phyloP scores from a whole-genome alignment of 1,140 invertebrate genomes.

The Sycophila sp. region DNA sequence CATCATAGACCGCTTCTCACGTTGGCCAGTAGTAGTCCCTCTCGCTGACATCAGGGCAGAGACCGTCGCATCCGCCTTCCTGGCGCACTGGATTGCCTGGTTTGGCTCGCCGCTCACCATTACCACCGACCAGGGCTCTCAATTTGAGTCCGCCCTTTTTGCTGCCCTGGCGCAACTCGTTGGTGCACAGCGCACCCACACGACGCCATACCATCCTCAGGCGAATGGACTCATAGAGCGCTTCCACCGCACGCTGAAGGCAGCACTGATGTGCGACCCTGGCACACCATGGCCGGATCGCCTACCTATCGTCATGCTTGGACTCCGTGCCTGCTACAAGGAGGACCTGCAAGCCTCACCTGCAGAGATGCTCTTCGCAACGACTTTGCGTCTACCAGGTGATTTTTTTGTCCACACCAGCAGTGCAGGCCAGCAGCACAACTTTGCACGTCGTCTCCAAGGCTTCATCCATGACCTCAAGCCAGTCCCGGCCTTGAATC shows the following conservation, averaged over 20 bases:
- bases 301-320: slow-evolving; percentile 40
- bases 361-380: slow-evolving; percentile 43
- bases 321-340: slow-evolving; percentile 36
- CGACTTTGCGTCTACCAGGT: slow-evolving; percentile 45
- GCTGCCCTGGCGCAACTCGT: background rate
- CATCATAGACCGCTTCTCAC: too few species aligned
- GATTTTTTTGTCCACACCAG: slow-evolving; percentile 21
- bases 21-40: too few species aligned
- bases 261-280: background rate
- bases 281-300: slow-evolving; percentile 21
- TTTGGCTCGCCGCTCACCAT: background rate
- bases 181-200: background rate
- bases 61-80: background rate
- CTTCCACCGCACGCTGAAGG: background rate
- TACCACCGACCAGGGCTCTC: background rate
- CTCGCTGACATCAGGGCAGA: background rate
- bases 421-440: too few species aligned
- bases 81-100: background rate
- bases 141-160: background rate
- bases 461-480: background rate
- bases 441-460: too few species aligned
- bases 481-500: background rate
- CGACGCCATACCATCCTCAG: slow-evolving; percentile 1
- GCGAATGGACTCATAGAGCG: background rate
- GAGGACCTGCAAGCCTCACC: slow-evolving; percentile 41